These are phyloP conservation scores for Lampropteryx suffumata DNA, from an alignment of 2,888 invertebrate species.

Conservation along the genomic window DNA sequence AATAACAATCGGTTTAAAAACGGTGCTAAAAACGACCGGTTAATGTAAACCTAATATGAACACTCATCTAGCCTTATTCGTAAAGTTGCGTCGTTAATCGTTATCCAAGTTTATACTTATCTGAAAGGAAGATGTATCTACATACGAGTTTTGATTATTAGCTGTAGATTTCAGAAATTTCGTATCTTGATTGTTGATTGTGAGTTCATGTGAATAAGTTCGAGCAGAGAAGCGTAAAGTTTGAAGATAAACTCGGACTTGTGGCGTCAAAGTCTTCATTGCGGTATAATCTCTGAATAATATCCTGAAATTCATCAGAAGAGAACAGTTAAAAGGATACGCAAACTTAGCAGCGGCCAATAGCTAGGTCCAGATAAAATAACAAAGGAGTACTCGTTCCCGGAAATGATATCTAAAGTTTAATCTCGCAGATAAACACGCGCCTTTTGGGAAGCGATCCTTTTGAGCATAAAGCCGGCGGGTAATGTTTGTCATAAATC, in stretches of 20 bases:
- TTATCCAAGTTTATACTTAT: conserved; percentile 21
- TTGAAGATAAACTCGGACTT: neutral
- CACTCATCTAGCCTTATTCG: conserved; percentile 10
- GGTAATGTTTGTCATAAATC: conserved; percentile 44
- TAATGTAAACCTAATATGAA: no score
- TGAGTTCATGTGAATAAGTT: conserved; percentile 13
- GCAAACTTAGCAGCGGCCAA: conserved; percentile 20
- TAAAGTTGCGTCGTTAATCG: conserved; percentile 23
- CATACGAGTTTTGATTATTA: conserved; percentile 19
- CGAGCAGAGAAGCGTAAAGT: conserved; percentile 1
- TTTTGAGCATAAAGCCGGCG: conserved; percentile 33
- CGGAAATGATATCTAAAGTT: conserved; percentile 35
- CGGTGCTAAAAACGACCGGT: no score
- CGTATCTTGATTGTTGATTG: conserved; percentile 13
- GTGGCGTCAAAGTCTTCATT: conserved; percentile 17
- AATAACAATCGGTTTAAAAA: no score
- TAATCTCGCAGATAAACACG: conserved; percentile 35
- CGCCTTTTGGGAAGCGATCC: conserved; percentile 34
- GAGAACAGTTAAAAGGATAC: conserved; percentile 22
- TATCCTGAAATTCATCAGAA: conserved; percentile 20
- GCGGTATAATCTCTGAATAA: conserved; percentile 16
- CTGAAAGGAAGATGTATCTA: conserved; percentile 21
- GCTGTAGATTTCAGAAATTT: conserved; percentile 20
- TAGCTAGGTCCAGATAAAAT: conserved; percentile 32
- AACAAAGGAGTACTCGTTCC: conserved; percentile 28